These are phyloP conservation scores for Caenorhabditis auriculariae DNA, from an alignment of 2,888 invertebrate genomes.

Conservation along the genomic window DNA sequence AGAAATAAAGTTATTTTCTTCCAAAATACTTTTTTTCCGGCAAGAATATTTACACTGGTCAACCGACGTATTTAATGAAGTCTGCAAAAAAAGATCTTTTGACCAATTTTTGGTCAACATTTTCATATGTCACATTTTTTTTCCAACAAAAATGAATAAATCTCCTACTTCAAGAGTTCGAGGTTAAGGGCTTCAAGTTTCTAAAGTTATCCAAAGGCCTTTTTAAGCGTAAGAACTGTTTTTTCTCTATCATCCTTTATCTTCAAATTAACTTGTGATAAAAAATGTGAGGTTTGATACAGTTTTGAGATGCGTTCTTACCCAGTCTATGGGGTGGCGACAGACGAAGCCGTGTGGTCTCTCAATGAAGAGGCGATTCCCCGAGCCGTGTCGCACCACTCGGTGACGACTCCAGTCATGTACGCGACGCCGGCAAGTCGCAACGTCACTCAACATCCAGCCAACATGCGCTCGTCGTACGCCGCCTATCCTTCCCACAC, in stretches of 20 bases:
- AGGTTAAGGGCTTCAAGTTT: too few species aligned
- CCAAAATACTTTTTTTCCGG: too few species aligned
- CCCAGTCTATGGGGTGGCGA: slow-evolving; percentile 39
- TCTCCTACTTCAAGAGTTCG: too few species aligned
- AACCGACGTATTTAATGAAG: too few species aligned
- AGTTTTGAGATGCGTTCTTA: slow-evolving; percentile 33
- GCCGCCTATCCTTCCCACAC: slow-evolving; percentile 41
- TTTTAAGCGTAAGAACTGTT: not conserved
- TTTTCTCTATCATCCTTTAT: not conserved
- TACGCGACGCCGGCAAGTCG: slow-evolving; percentile 7
- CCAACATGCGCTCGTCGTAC: too few species aligned
- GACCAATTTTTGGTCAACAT: not conserved
- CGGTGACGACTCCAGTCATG: slow-evolving; percentile 10
- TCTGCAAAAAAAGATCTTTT: not conserved
- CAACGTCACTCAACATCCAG: too few species aligned
- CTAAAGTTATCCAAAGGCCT: too few species aligned
- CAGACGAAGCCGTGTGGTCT: slow-evolving; percentile 46
- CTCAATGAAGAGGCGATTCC: slow-evolving; percentile 23
- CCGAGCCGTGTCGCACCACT: slow-evolving; percentile 21
- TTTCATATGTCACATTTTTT: not conserved
- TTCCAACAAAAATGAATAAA: too few species aligned
- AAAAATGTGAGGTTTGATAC: not conserved
- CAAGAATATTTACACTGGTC: too few species aligned
- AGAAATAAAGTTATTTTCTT: too few species aligned
- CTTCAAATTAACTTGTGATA: not conserved